phyloP scores from a whole-genome alignment of 2,113 vertebrate genomes.

The Chauna torquata region DNA sequence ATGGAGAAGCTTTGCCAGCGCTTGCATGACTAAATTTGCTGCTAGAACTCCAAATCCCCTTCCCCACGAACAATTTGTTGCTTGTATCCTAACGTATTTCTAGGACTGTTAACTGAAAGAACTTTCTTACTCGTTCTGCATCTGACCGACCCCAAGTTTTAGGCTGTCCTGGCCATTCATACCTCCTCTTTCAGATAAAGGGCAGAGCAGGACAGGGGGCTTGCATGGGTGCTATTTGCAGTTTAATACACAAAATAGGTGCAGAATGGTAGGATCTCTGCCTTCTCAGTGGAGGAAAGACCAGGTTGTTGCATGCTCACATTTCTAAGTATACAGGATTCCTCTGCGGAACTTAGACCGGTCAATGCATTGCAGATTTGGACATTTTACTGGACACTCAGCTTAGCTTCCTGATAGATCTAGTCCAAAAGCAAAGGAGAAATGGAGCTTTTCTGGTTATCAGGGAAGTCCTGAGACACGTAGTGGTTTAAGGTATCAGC shows the following conservation, averaged over 20 bases:
- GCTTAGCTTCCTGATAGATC: background rate
- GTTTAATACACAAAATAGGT: accelerated
- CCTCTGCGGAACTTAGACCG: background rate
- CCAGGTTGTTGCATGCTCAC: background rate
- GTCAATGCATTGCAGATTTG: accelerated
- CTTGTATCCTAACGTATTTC: background rate
- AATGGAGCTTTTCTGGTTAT: background rate
- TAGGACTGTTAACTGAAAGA: background rate
- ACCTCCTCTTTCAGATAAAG: background rate
- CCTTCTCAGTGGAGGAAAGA: background rate
- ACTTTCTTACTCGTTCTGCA: background rate
- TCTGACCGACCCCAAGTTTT: background rate
- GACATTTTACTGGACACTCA: background rate
- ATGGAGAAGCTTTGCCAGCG: background rate
- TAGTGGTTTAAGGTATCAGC: background rate
- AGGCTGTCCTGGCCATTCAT: background rate
- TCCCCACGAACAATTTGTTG: background rate
- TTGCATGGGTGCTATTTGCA: background rate
- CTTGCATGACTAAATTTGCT: background rate
- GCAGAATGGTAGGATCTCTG: too few species aligned
- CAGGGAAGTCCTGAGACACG: background rate
- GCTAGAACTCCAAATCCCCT: background rate
- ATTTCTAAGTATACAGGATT: background rate
- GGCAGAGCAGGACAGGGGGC: background rate
- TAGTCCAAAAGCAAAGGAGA: background rate